Percentiles rank a stretch among this genome's conserved stretches.
Conservation (phyloP, 2,797 vertebrate species). For the Apogon hyalosoma region DNA sequence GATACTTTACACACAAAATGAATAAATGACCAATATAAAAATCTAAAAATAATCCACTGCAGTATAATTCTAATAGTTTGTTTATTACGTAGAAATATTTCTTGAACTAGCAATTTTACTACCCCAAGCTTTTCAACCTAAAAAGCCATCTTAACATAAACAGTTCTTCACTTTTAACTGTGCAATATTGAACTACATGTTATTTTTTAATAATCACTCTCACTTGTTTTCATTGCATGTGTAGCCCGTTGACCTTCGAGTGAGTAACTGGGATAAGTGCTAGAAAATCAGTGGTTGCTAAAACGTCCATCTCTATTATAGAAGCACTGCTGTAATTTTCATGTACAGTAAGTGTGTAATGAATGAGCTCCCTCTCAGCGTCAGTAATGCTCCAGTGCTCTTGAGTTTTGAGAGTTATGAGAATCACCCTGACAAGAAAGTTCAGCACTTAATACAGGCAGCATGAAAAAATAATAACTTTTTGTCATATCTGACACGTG, state of each 20-base stretch:
- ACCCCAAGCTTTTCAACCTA: neutral
- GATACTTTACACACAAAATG: no score
- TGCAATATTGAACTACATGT: constrained; percentile 1
- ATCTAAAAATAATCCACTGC: no score
- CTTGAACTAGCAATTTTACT: no score
- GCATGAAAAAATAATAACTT: constrained; percentile 29
- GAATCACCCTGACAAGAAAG: constrained; percentile 39
- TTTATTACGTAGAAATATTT: no score
- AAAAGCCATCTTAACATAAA: constrained; percentile 22
- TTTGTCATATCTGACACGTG: constrained; percentile 34
- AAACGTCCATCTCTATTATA: constrained; percentile 8
- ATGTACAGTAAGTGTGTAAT: constrained; percentile 24
- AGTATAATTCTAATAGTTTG: no score
- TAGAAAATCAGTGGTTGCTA: constrained; percentile 5
- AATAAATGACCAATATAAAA: no score
- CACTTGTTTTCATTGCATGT: constrained; percentile 2
- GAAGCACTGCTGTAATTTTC: constrained; percentile 27
- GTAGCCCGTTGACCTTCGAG: constrained; percentile 26
- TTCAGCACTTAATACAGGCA: constrained; percentile 43
- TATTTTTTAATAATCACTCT: constrained; percentile 6
- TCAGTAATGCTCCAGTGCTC: constrained; percentile 23
- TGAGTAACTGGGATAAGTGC: constrained; percentile 3
- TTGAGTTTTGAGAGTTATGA: constrained; percentile 24
- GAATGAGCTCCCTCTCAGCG: constrained; percentile 19
- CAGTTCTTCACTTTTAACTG: neutral